These are phyloP conservation scores for Dasysyrphus tricinctus DNA, from an alignment of 2,888 invertebrate genomes.

Conservation along the genomic window DNA sequence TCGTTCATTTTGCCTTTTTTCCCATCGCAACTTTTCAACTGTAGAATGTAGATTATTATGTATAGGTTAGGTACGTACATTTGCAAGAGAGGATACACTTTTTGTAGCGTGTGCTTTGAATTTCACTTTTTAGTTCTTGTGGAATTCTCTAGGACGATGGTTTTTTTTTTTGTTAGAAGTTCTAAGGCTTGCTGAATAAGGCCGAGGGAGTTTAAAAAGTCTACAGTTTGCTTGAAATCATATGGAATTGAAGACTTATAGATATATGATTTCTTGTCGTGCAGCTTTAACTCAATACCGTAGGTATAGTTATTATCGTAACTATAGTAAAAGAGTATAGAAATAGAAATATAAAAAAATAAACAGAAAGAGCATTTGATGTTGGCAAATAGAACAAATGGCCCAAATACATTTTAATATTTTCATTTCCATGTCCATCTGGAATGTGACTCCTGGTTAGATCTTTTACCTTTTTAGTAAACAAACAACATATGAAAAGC, in stretches of 20 bases:
- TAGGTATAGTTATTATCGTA: neutral
- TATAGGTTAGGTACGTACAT: neutral
- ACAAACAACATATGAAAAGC: neutral
- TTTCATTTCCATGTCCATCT: slow-evolving; percentile 22
- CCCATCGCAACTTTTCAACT: slow-evolving; percentile 51
- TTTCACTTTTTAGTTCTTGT: slow-evolving; percentile 68
- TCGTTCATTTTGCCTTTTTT: slow-evolving; percentile 3
- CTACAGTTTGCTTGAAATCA: slow-evolving; percentile 32
- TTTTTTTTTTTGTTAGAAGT: slow-evolving; percentile 3
- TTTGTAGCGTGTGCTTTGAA: slow-evolving; percentile 65
- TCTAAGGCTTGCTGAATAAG: neutral
- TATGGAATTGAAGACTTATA: slow-evolving; percentile 30
- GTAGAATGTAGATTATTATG: slow-evolving; percentile 15
- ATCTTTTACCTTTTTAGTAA: neutral
- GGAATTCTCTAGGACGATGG: slow-evolving; percentile 4
- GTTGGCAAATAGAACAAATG: slow-evolving; percentile 47
- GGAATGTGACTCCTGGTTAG: neutral
- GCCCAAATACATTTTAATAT: slow-evolving; percentile 49
- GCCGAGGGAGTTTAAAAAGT: slow-evolving; percentile 27
- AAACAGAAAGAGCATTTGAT: slow-evolving; percentile 1
- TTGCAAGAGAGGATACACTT: slow-evolving; percentile 44
- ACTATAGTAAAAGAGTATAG: too few relatives aligned
- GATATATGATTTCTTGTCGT: neutral
- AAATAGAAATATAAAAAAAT: neutral
- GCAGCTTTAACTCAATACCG: slow-evolving; percentile 44